Base-by-base conservation (phyloP, 2,888 invertebrate genomes). In the Amphiduros pacificus region DNA sequence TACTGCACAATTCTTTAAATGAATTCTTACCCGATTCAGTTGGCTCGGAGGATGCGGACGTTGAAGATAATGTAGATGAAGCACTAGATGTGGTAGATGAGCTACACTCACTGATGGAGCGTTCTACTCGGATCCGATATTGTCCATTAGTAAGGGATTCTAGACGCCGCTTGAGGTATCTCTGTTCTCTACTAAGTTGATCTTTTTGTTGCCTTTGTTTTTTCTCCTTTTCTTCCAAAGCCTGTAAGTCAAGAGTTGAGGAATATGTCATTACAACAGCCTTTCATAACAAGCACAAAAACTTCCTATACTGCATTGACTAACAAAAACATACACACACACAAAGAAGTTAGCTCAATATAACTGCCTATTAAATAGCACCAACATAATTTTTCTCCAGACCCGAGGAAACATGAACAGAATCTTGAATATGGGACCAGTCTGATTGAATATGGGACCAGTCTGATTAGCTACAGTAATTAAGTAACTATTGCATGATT, bases 211-310 rank as follows among this genome's bases (percentile, higher is more conserved):
- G 14, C 31, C 32, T n/a, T 27, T 52, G 56, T 41, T 55, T 61
- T 17, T 55, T 52, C 44, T 64, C 64, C 48, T 64, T 61, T 49
- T 64, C 64, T 55, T 64, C 64, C 32, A 64, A 52, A 29, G 56
- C 27, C 64, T 64, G 58, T 32, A 55, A 29, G 6, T n/a, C n/a
- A 29, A 49, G 24, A 48, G 17, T 49, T 14, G 32, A 51, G 26
- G 17, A 14, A 49, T 11, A 20, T n/a, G 22, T 17, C 9, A 49
- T 36, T 36, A 36, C 9, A 36, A 36, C 36, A 36, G n/a, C n/a
- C n/a, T n/a, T n/a, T n/a, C n/a, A n/a, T n/a, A n/a, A n/a, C n/a
- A n/a, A n/a, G n/a, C n/a, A n/a, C n/a, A n/a, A n/a, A n/a, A n/a
- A n/a, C n/a, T 17, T 36, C 17, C 17, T 36, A 11, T 36, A 36